Evolutionary conservation across 2,797 vertebrate species (phyloP), one percentile per base, ranked within the genome.

Genomic region (Bufotes viridis): DNA sequence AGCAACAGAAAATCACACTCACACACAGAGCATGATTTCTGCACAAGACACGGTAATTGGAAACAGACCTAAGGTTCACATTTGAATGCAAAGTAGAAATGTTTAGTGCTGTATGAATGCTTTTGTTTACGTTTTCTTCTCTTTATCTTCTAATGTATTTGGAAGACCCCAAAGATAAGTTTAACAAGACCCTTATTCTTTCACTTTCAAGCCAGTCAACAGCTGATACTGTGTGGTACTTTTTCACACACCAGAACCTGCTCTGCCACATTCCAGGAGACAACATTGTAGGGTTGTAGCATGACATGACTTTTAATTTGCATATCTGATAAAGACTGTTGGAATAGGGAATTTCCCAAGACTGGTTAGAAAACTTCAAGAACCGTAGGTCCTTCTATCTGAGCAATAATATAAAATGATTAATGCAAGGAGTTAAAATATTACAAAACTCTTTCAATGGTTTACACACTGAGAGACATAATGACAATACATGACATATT

Each of bases 301-400:
- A 14, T 78, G 51, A 55, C 51, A 7, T 78, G n/a, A 53, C 22
- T 51, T 78, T 78, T 51, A 57, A 78, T 78, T 78, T 78, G 51
- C 75, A 78, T 78, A 17, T 55, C 55, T 53, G 51, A 14, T 78
- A 55, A 78, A 55, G 74, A 51, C 34, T 78, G 0, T 13, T 24
- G 51, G 49, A 51, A 17, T 6, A n/a, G 75, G 75, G 75, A 78
- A 78, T 78, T 78, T 78, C 75, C 75, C 75, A 78, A 14, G 12
- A 55, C n/a, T 2, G 5, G 5, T 42, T 72, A 72, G 15, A 72
- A 29, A 72, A 72, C 15, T 20, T 29, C 29, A 72, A 72, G n/a
- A n/a, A n/a, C n/a, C n/a, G 29, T 34, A 34, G 29, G 29, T 7
- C 29, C 7, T 72, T 15, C 8, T 72, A 13, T 15, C 69, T 20